Conservation (phyloP, 2,113 vertebrate genomes). For the Actenoides lindsayi region DNA sequence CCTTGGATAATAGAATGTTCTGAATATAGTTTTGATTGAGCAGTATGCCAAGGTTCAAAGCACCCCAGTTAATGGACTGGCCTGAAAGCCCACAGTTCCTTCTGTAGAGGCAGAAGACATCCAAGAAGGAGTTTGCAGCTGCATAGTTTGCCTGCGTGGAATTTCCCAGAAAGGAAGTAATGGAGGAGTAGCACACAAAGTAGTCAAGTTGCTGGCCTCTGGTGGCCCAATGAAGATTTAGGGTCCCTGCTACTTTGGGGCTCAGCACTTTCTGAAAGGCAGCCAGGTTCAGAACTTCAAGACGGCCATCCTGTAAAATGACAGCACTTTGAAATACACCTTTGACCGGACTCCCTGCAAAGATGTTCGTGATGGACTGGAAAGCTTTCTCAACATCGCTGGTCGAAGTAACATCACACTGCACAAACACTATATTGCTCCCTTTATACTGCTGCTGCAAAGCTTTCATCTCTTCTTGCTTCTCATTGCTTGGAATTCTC, state of each 20-base stretch:
- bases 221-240: slow-evolving; percentile 85
- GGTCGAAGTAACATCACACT: slow-evolving; percentile 77
- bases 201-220: slow-evolving; percentile 80
- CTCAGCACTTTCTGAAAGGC: slow-evolving; percentile 81
- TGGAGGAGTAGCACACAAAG: slow-evolving; percentile 89
- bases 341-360: slow-evolving; percentile 76
- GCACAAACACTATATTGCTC: slow-evolving; percentile 66
- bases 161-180: slow-evolving; percentile 86
- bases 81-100: slow-evolving; percentile 82
- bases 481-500: slow-evolving; percentile 64
- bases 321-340: slow-evolving; percentile 89
- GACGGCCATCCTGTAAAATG: slow-evolving; percentile 77
- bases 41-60: slow-evolving; percentile 82
- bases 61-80: slow-evolving; percentile 89
- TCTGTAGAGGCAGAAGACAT: slow-evolving; percentile 84
- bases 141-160: slow-evolving; percentile 85
- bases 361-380: slow-evolving; percentile 63
- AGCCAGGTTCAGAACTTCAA: slow-evolving; percentile 77
- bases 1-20: slow-evolving; percentile 78
- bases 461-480: slow-evolving; percentile 72
- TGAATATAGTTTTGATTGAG: slow-evolving; percentile 79
- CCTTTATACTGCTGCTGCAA: slow-evolving; percentile 68
- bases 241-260: slow-evolving; percentile 83
- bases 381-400: slow-evolving; percentile 76
- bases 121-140: slow-evolving; percentile 89